Evolutionary conservation across 2,797 vertebrate species (phyloP), one percentile per base, ranked within the genome.

Genomic region (Crenichthys baileyi): DNA sequence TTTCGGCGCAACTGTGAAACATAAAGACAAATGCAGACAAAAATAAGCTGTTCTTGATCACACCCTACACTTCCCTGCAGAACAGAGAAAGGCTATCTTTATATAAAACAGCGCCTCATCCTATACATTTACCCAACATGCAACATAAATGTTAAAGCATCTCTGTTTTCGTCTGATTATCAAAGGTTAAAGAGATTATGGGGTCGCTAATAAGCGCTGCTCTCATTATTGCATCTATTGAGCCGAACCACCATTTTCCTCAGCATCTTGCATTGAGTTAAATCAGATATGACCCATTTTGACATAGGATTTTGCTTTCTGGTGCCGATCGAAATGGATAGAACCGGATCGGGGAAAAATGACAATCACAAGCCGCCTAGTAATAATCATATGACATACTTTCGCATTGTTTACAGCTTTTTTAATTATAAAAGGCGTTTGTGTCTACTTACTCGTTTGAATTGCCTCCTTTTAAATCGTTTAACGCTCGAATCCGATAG

Each of bases 21-120:
- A 93, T 92, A 89, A 87, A 90, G 80, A 93, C 83, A 95, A 90
- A 95, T 92, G 91, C 91, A 92, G 91, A 55, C 63, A 89, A 74
- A 83, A 36, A 92, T 89, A 88, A 92, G 91, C 89, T 58, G 58
- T 46, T 92, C 92, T 92, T 87, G 96, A 96, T 96, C 96, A 96
- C 96, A 97, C 96, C 96, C 97, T 95, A 91, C 94, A 94, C 87
- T 93, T 95, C 95, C 95, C 96, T n/a, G 41, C 55, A 97, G 94
- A 96, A 97, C 94, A 89, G 89, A 95, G 86, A 79, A 90, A 83
- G 83, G 79, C 85, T 90, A 82, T 88, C 75, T 70, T 24, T 67
- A 78, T 74, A 83, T 15, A 16, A 51, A 48, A 90, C 83, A 79
- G 89, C 89, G 82, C 88, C 68, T 85, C 76, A 55, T 39, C 72